Evolutionary conservation across 2,113 vertebrate species (phyloP), one percentile per base, ranked within the genome.

Genomic region (Chrysemys picta): DNA sequence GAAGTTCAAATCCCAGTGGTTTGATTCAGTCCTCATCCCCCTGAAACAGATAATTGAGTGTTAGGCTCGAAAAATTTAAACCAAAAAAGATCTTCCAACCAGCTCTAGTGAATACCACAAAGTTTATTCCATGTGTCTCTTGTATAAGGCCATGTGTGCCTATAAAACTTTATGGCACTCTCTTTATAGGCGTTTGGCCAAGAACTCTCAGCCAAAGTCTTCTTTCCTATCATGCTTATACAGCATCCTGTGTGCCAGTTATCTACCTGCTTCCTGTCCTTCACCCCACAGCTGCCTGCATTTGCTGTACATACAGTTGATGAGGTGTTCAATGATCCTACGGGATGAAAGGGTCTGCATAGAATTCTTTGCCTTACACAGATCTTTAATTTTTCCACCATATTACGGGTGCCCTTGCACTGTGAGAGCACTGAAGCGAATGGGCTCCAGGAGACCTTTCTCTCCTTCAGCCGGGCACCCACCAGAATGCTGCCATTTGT

Each of bases 141-240:
- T 79, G 11, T 89, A 84, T 62, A 93, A 85, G 5, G 31, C 52
- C 47, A 80, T 5, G 52, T 22, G 78, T 80, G 27, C 81, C 94
- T 69, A 59, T 27, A 87, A 89, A 88, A 76, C 31, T 57, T 4
- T 27, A 7, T 45, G 79, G n/a, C 83, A 62, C 24, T 75, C 79
- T 89, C 29, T 6, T 57, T 88, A 84, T 8, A 38, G 47, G 31
- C 19, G 80, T 27, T 85, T 92, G 92, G 35, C 80, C 45, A 27
- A 19, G 62, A 81, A 96, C 38, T 45, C 82, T 78, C 93, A 85
- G 47, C 62, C 29, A 65, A 62, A 47, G 86, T 82, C 91, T 85
- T 21, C 25, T 89, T 95, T 87, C 84, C 53, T 57, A 78, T 12
- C 76, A 82, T 24, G 52, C 75, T 95, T 90, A 90, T 76, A 57